Evolutionary conservation across 1,140 invertebrate species (phyloP), one percentile per base, ranked within the genome.

Genomic region (Nymphalis io): DNA sequence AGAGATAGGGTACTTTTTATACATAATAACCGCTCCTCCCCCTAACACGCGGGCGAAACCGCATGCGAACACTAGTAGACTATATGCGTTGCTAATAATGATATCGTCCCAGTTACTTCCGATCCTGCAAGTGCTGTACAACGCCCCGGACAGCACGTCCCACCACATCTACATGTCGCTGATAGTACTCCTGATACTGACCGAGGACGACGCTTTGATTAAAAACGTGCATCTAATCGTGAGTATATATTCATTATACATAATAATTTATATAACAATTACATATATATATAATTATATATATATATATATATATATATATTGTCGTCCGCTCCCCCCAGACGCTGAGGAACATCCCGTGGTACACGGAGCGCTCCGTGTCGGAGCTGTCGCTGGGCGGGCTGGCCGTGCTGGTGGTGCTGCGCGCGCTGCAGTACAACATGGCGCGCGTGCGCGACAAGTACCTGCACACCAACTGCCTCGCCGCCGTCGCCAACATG

Each of bases 131-230:
- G 98, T 98, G 46, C 92, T 99, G 46, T 99, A 99, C 88, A 95
- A 98, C 88, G 97, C 96, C 0, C 95, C 96, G 12, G 96, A 97
- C 63, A 97, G 95, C 85, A 97, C 96, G 72, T 99, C 98, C 0
- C 98, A 99, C 93, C 98, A 99, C 87, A 98, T 99, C 78, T 99
- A 99, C 89, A 99, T 99, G 98, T 98, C 98, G 0, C 93, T 99
- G 3, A 99, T 99, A 65, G 98, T 99, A 18, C 91, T 99, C 20
- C 93, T 99, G 8, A 99, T 99, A 79, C 92, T 99, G 3, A 99
- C 97, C 62, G 99, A 99, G 93, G 98, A 99, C 91, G 97, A 99
- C 73, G 93, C 95, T 6, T 99, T 99, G 82, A 99, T 98, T 89
- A 97, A 97, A 90, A 95, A 95, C 75, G 95, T 99, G 57, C 98